These are phyloP conservation scores for Piprites chloris DNA, from an alignment of 2,113 vertebrate genomes.

Conservation along the genomic window DNA sequence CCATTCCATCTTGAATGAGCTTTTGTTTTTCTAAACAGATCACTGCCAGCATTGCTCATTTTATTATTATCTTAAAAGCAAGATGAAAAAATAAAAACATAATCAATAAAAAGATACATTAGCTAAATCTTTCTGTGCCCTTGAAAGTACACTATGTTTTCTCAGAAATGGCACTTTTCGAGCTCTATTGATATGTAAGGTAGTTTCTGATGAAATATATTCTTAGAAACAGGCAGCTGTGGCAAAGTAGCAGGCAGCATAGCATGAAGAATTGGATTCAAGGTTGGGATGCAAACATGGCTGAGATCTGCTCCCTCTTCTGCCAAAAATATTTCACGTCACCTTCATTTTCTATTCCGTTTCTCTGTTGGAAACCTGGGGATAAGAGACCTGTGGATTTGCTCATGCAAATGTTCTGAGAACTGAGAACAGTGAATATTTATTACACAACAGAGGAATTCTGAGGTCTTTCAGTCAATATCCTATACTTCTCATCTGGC, in stretches of 20 bases:
- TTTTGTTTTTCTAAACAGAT: neutral
- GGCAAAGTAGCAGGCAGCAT: neutral
- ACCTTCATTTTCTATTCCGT: neutral
- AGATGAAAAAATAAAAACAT: neutral
- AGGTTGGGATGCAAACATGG: neutral
- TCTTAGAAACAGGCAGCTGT: neutral
- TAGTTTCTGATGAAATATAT: slow-evolving; percentile 12
- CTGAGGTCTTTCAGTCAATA: neutral
- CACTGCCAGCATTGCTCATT: neutral
- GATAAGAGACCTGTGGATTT: neutral
- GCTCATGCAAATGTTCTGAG: neutral
- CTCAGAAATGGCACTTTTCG: slow-evolving; percentile 72
- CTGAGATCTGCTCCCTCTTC: neutral
- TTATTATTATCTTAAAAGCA: slow-evolving; percentile 28
- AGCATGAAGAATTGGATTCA: neutral
- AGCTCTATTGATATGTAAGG: slow-evolving; percentile 66
- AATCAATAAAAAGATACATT: slow-evolving; percentile 57
- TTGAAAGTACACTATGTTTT: slow-evolving; percentile 50
- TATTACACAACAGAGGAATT: neutral
- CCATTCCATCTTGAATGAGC: neutral
- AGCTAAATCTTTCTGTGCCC: slow-evolving; percentile 14
- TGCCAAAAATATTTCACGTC: neutral
- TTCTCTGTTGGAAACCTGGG: neutral
- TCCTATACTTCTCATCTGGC: neutral
- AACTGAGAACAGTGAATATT: neutral